A percentile compares a stretch with the other conserved stretches of the same genome.
Conservation (phyloP, 2,797 vertebrate species). For the Rhadinocentrus ornatus region DNA sequence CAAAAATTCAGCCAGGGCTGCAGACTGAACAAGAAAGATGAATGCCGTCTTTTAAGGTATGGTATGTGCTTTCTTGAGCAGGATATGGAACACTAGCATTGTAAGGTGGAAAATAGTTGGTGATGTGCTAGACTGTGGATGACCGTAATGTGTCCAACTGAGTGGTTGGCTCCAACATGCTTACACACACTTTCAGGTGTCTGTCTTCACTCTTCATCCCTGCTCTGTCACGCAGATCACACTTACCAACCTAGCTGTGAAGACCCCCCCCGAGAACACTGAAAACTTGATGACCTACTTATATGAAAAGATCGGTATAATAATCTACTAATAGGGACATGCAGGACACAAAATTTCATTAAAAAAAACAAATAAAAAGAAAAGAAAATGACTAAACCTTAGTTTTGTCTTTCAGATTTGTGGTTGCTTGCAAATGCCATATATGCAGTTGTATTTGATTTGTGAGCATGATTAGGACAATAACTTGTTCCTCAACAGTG, state of each 20-base stretch:
- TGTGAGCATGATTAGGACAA: conserved; percentile 30
- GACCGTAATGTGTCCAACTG: conserved; percentile 58
- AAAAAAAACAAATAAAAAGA: background rate
- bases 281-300: conserved; percentile 33
- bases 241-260: too few species aligned
- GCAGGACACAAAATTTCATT: background rate
- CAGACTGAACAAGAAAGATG: conserved; percentile 35
- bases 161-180: conserved; percentile 58
- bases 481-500: conserved; percentile 29
- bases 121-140: conserved; percentile 74
- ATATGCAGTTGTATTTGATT: conserved; percentile 14
- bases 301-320: conserved; percentile 23
- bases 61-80: conserved; percentile 62
- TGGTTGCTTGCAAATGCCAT: background rate
- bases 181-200: conserved; percentile 36
- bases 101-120: conserved; percentile 55
- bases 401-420: background rate
- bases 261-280: too few species aligned
- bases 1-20: conserved; percentile 41
- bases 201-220: conserved; percentile 33
- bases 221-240: conserved; percentile 25
- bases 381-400: background rate
- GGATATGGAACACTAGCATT: conserved; percentile 75
- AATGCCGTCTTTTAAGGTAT: conserved; percentile 35
- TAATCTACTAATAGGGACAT: conserved; percentile 18